Evolutionary conservation across 2,113 vertebrate genomes (phyloP).

Genomic region (Sardina pilchardus): DNA sequence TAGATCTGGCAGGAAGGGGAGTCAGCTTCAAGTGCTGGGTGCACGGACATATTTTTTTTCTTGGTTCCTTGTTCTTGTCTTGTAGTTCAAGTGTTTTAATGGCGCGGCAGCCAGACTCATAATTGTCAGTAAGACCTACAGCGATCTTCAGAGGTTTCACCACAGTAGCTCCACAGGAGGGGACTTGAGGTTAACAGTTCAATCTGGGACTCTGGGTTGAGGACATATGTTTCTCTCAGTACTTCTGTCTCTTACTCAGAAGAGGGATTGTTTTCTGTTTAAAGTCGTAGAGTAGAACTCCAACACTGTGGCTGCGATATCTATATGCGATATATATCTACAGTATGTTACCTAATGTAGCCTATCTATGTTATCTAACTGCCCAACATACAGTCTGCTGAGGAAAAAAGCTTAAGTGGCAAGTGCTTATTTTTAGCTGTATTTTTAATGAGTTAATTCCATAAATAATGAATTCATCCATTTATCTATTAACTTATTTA

Average conservation of each 20-base stretch:
- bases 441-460: too few species aligned
- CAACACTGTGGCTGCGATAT: not conserved
- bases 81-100: not conserved
- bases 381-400: too few species aligned
- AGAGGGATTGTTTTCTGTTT: not conserved
- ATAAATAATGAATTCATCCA: too few species aligned
- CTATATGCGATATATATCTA: too few species aligned
- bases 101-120: not conserved
- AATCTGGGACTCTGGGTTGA: not conserved
- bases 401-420: too few species aligned
- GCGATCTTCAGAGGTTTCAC: not conserved
- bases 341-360: too few species aligned
- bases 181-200: not conserved
- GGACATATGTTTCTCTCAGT: not conserved
- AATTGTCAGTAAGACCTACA: not conserved
- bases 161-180: not conserved
- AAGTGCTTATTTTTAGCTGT: too few species aligned
- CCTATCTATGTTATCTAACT: too few species aligned
- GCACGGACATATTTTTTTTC: not conserved
- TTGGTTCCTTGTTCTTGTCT: not conserved
- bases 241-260: not conserved
- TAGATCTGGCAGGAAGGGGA: conserved; percentile 1
- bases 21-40: not conserved
- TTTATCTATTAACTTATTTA: too few species aligned
- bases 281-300: not conserved